Evolutionary conservation across 2,113 vertebrate genomes (phyloP).

Genomic region (Propithecus coquereli): DNA sequence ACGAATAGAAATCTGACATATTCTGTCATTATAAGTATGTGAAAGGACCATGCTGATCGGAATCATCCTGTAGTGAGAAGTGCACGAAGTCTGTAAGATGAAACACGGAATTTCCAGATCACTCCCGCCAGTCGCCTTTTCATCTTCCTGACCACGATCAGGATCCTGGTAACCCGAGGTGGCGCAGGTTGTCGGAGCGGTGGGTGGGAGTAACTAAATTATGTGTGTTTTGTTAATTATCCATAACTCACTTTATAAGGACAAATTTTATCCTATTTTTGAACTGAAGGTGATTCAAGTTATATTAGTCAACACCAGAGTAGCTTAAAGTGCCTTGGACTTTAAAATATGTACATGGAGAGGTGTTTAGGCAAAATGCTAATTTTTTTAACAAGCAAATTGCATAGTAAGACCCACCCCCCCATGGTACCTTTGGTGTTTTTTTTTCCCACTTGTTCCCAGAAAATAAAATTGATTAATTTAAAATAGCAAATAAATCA

Average conservation of each 20-base stretch:
- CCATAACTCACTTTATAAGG: not conserved
- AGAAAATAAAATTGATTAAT: slow-evolving; percentile 51
- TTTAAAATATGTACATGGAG: not conserved
- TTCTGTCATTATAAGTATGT: not conserved
- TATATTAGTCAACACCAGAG: not conserved
- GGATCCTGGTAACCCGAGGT: not conserved
- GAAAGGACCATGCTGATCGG: not conserved
- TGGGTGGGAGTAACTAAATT: not conserved
- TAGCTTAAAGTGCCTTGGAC: not conserved
- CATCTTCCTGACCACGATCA: not conserved
- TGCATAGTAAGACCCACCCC: not conserved
- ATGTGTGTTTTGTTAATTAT: not conserved
- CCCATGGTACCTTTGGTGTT: not conserved
- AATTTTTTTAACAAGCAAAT: not conserved
- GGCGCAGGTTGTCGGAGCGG: fast-evolving
- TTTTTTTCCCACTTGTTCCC: not conserved
- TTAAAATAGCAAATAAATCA: slow-evolving; percentile 34
- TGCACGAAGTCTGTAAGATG: not conserved
- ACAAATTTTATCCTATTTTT: not conserved
- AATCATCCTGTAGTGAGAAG: not conserved
- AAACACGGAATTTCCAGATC: not conserved
- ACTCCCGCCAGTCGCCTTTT: not conserved
- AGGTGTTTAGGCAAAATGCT: not conserved
- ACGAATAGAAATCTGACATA: not conserved
- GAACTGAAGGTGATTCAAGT: not conserved